Percentiles rank a stretch among this genome's conserved stretches.
phyloP scores from a whole-genome alignment of 2,797 vertebrate genomes.

The Chiroxiphia lanceolata region DNA sequence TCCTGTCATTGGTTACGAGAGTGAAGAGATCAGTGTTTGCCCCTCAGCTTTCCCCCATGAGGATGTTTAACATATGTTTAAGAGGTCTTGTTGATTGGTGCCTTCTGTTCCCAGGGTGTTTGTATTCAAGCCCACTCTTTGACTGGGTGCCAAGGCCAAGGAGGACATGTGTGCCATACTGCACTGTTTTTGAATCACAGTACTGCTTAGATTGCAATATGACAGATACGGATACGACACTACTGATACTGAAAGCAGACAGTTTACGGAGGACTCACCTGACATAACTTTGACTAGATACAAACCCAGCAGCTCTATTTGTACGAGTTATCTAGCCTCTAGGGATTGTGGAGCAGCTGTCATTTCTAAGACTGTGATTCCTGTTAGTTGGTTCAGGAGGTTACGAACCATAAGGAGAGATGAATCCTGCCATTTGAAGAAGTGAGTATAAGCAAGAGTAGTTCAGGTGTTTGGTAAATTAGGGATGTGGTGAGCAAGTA shows the following conservation, averaged over 20 bases:
- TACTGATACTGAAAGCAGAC: background rate
- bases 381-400: background rate
- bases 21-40: background rate
- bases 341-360: background rate
- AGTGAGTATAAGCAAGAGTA: background rate
- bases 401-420: background rate
- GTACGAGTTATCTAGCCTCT: background rate
- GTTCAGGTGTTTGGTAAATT: background rate
- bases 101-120: background rate
- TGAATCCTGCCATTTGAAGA: background rate
- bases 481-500: background rate
- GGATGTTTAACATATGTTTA: background rate
- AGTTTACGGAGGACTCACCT: background rate
- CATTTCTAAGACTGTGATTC: background rate
- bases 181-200: background rate
- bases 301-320: background rate
- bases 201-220: background rate
- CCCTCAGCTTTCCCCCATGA: background rate
- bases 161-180: accelerated
- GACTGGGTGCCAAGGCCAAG: background rate
- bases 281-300: background rate
- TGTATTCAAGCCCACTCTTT: background rate
- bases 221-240: too few relatives aligned
- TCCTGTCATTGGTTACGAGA: background rate
- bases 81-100: background rate